Base-by-base conservation (phyloP, 2,888 invertebrate species). In the Coenonympha glycerion region DNA sequence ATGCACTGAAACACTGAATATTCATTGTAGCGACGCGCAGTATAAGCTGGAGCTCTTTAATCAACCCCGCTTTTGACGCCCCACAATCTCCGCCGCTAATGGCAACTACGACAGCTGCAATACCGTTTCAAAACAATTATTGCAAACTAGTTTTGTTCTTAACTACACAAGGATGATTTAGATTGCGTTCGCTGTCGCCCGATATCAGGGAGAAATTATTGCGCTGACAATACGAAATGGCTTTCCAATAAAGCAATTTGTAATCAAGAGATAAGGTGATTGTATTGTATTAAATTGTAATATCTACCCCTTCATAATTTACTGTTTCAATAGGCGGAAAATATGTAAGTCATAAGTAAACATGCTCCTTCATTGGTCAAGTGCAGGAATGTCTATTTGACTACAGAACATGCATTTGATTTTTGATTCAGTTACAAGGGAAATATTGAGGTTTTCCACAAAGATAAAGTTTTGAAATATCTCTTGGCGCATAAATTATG, bases 1-100 rank as follows among this genome's bases (percentile, higher is more conserved):
- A 76, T 78, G 75, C 76, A 71, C 79, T 76, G 77, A 76, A 77
- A 74, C 74, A 71, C 78, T 79, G 81, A 81, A 79, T 78, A 82
- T 81, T 79, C 79, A 79, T 78, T 73, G 73, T 75, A 69, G 69
- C 70, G 62, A 66, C 57, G 60, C 68, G 66, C 67, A 60, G 66
- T 68, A 64, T 66, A 68, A 69, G 66, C 70, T 67, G 56, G 58
- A 59, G 68, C 71, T 76, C 75, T 80, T 80, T 77, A 79, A 82
- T 82, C 77, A 78, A 79, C 72, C 75, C 69, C 71, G 65, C 69
- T 72, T 72, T 73, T 66, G 65, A 66, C 58, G 54, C 61, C 61
- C 53, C 56, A 62, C 58, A 66, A 63, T 65, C 66, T 69, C 63
- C 60, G 61, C 57, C 59, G 50, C 61, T 64, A 58, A 64, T 63